phyloP scores from a whole-genome alignment of 2,113 vertebrate species.

The Cranoglanis bouderius region DNA sequence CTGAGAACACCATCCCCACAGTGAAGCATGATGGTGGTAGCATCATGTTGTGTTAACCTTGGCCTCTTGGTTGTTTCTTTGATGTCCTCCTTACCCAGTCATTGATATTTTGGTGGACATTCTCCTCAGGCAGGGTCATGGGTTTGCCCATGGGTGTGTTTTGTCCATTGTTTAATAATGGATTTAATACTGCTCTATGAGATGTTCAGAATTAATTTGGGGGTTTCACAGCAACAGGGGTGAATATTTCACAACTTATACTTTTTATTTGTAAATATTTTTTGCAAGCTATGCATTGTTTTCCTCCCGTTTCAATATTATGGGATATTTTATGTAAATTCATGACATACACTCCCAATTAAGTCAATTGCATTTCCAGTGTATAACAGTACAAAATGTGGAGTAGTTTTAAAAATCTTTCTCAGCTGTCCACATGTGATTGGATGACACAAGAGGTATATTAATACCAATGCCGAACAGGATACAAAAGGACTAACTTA shows the following conservation, averaged over 20 bases:
- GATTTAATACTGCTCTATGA: background rate
- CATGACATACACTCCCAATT: background rate
- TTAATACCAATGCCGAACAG: background rate
- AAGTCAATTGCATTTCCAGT: background rate
- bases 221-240: background rate
- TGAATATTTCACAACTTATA: background rate
- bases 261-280: background rate
- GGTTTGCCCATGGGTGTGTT: background rate
- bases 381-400: too few relatives aligned
- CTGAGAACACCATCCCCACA: background rate
- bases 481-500: constrained; percentile 1
- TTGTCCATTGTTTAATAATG: background rate
- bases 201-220: too few relatives aligned
- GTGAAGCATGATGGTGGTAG: background rate
- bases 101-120: background rate
- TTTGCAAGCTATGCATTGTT: background rate
- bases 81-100: background rate
- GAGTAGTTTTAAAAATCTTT: background rate
- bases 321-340: background rate
- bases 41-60: background rate
- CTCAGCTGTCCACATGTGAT: background rate
- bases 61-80: background rate
- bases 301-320: background rate
- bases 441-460: background rate
- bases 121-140: background rate